phyloP scores from a whole-genome alignment of 1,140 invertebrate species.

The Batillaria attramentaria region DNA sequence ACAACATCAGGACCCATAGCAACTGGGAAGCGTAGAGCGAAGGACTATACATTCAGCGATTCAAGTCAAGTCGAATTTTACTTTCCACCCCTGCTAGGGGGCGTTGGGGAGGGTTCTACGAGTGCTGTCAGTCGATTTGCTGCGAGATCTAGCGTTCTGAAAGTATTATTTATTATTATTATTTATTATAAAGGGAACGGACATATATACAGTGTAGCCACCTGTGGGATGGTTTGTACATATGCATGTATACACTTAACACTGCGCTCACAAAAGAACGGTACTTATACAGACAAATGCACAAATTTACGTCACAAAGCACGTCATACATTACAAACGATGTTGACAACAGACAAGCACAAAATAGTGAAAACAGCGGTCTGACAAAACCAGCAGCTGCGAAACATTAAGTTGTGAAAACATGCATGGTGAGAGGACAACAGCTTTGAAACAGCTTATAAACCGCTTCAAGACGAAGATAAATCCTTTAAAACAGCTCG shows the following conservation, averaged over 20 bases:
- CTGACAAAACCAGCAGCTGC: too few species aligned
- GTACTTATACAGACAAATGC: background rate
- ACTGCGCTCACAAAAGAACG: background rate
- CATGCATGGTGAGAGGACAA: too few species aligned
- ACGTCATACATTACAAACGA: background rate
- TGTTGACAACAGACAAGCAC: background rate
- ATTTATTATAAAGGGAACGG: background rate
- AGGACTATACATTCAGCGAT: too few species aligned
- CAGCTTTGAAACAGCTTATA: too few species aligned
- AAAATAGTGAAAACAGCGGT: background rate
- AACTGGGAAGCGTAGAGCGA: slow-evolving; percentile 76
- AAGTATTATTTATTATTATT: background rate
- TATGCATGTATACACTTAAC: background rate
- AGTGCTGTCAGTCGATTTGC: background rate
- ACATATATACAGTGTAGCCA: too few species aligned
- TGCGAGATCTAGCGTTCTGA: background rate
- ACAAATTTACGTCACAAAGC: background rate
- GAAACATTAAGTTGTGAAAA: too few species aligned
- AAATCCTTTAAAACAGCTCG: too few species aligned
- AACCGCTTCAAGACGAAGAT: too few species aligned
- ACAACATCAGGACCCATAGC: slow-evolving; percentile 88
- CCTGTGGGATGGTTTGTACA: too few species aligned
- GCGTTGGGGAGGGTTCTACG: background rate
- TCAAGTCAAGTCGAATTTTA: background rate
- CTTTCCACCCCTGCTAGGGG: background rate